Percentiles rank a stretch among this genome's conserved stretches.
Conservation (phyloP, 2,888 invertebrate species). For the Phrixothrix hirtus region DNA sequence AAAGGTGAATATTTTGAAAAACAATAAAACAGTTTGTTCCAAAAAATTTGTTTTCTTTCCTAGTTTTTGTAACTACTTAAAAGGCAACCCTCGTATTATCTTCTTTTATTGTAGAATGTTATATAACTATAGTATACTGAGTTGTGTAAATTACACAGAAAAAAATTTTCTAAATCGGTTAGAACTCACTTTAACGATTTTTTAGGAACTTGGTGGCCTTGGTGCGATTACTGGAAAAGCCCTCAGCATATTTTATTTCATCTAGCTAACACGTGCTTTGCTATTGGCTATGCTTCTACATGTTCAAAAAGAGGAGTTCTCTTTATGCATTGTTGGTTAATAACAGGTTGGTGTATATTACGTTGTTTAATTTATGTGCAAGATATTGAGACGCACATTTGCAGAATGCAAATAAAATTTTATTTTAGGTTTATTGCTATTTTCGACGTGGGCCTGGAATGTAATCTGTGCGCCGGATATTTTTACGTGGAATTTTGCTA, state of each 20-base stretch:
- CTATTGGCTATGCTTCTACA: constrained; percentile 78
- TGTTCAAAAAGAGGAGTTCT: constrained; percentile 77
- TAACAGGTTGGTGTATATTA: constrained; percentile 64
- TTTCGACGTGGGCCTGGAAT: constrained; percentile 89
- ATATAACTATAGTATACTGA: too few relatives aligned
- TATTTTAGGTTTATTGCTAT: constrained; percentile 71
- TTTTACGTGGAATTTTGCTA: constrained; percentile 86
- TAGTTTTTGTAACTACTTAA: too few relatives aligned
- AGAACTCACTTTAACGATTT: not conserved
- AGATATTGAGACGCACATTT: not conserved
- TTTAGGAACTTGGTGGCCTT: constrained; percentile 67
- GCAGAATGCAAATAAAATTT: not conserved
- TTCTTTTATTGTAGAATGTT: too few relatives aligned
- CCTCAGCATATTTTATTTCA: constrained; percentile 76
- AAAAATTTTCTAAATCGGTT: not conserved
- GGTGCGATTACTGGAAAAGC: constrained; percentile 74
- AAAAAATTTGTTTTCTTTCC: too few relatives aligned
- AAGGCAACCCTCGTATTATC: too few relatives aligned
- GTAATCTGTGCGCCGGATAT: constrained; percentile 85
- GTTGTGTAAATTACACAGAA: too few relatives aligned
- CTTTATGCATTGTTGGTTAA: constrained; percentile 80
- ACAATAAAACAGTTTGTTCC: too few relatives aligned
- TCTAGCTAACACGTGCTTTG: constrained; percentile 77
- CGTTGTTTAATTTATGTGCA: not conserved
- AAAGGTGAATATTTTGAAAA: too few relatives aligned